phyloP scores from a whole-genome alignment of 37 sponge, comb jelly and placozoan genomes.

The Spongilla lacustris region DNA sequence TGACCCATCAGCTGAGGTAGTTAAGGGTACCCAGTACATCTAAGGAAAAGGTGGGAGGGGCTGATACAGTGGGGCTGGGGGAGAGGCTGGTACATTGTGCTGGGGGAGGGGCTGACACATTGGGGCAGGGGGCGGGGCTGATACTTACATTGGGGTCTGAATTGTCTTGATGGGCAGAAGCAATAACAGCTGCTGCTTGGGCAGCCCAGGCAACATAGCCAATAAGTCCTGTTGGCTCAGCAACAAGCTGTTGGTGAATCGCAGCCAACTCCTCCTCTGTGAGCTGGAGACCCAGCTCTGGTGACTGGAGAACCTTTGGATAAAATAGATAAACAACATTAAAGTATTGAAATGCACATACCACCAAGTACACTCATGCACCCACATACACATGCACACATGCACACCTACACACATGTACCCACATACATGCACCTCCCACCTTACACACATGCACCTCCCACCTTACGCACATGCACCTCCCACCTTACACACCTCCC shows the following conservation, averaged over 20 bases:
- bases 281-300: conserved; percentile 57
- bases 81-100: not conserved
- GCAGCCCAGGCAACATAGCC: conserved; percentile 53
- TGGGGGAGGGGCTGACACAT: not conserved
- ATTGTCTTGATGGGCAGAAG: conserved; percentile 40
- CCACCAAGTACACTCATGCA: not conserved
- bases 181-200: conserved; percentile 33
- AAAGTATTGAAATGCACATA: not conserved
- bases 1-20: conserved; percentile 26
- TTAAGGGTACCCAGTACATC: conserved; percentile 48
- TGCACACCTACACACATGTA: conserved; percentile 13
- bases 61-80: not conserved
- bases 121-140: not conserved
- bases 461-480: conserved; percentile 16
- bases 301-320: conserved; percentile 34
- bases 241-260: conserved; percentile 28
- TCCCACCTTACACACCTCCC: conserved; percentile 27
- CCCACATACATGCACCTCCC: conserved; percentile 23
- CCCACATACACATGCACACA: not conserved
- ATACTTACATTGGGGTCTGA: conserved; percentile 23
- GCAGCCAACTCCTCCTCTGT: conserved; percentile 22
- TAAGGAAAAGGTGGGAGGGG: not conserved
- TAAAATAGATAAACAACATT: not conserved
- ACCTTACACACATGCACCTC: conserved; percentile 20
- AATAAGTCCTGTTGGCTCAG: conserved; percentile 41